Conservation (phyloP, 1,140 invertebrate genomes). For the Phymorhynchus buccinoides region DNA sequence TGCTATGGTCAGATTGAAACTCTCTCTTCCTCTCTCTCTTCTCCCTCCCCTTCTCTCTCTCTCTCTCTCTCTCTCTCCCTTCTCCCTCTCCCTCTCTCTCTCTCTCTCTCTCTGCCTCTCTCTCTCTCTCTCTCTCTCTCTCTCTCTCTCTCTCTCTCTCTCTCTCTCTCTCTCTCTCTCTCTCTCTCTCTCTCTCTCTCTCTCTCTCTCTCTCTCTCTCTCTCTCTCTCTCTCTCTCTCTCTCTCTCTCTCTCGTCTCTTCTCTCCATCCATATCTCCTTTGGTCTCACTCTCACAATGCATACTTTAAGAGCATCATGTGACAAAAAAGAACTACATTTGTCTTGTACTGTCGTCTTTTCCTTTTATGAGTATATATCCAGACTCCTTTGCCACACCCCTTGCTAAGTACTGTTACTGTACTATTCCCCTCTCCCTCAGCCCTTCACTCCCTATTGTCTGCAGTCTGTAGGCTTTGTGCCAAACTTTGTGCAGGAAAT, state of each 20-base stretch:
- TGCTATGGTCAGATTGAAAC: neutral
- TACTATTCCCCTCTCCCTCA: too few relatives aligned
- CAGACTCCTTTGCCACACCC: too few relatives aligned
- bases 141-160: neutral
- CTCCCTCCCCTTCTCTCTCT: neutral
- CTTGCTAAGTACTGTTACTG: too few relatives aligned
- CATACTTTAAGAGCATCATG: too few relatives aligned
- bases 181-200: neutral
- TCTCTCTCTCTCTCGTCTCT: neutral
- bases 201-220: neutral
- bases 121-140: neutral
- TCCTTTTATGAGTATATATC: too few relatives aligned
- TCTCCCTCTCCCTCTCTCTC: neutral
- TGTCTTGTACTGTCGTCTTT: too few relatives aligned
- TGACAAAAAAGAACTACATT: too few relatives aligned
- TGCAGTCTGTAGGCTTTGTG: too few relatives aligned
- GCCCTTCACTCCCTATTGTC: too few relatives aligned
- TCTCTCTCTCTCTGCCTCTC: neutral
- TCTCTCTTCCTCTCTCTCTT: neutral
- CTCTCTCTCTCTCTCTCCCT: neutral
- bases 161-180: neutral
- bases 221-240: neutral
- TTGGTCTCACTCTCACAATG: too few relatives aligned
- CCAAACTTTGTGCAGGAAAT: too few relatives aligned
- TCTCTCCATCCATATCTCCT: too few relatives aligned